Base-by-base conservation (phyloP, 2,797 vertebrate genomes). In the Gallinago solitaria region DNA sequence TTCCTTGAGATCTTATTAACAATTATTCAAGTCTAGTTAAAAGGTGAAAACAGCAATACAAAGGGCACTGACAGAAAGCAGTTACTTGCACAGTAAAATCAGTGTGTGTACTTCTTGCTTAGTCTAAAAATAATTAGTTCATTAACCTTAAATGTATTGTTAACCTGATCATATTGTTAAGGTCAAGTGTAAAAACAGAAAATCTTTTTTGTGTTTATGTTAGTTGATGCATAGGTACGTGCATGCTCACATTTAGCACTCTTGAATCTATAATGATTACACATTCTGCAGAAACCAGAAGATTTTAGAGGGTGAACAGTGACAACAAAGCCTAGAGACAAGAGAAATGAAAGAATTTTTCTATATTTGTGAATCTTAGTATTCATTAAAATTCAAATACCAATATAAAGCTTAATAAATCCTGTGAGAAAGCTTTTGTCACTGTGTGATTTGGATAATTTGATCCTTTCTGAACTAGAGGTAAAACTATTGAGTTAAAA, bases 111-210 rank as follows among this genome's bases (percentile, higher is more conserved):
- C 51, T 45, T 56, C 74, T 68, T 91, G 54, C 78, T 91, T 87
- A 87, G 61, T 81, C 59, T 96, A 93, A 97, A 89, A 96, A 87
- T 80, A 96, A 89, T 92, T 86, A 32, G 37, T 83, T 95, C 37
- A 53, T 96, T 96, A 95, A 91, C 91, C 54, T 94, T 79, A 97
- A 94, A 84, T 35, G 20, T 90, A 77, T 90, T 77, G 73, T 93
- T 96, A 95, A 95, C 54, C 41, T 77, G 75, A 93, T 65, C 83
- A 79, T 67, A 95, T 64, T 93, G 45, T 90, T 94, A 94, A 95
- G 68, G 74, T 96, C 71, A 93, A 89, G 90, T 53, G 43, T 73
- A 84, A 93, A 85, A 95, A 47, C 18, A 89, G 60, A 27, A 68
- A 68, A 82, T 16, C 45, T 74, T 76, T 91, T 73, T 57, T 9